A percentile compares a stretch with the other conserved stretches of the same genome.
Conservation (phyloP, 1,140 invertebrate species). For the Neodiprion pinetum region DNA sequence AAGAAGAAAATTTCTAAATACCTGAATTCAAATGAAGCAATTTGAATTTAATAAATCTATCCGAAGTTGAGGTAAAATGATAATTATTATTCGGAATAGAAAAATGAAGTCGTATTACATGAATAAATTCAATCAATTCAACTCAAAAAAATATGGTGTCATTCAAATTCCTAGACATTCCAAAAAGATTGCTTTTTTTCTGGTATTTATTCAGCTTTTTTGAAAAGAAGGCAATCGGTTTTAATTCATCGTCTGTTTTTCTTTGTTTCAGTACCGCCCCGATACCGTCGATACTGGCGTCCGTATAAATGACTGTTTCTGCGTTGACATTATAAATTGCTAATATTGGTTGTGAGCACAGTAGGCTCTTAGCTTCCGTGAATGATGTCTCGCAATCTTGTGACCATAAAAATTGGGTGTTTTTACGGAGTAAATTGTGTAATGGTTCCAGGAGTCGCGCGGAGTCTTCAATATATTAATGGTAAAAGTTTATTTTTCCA, state of each 20-base stretch:
- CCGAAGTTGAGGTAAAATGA: too few species aligned
- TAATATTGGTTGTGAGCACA: constrained; percentile 25
- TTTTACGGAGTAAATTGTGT: constrained; percentile 28
- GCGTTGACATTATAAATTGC: constrained; percentile 30
- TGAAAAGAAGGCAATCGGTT: constrained; percentile 9
- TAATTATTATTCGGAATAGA: too few species aligned
- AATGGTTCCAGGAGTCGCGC: constrained; percentile 23
- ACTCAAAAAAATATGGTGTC: too few species aligned
- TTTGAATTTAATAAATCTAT: too few species aligned
- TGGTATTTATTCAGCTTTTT: neutral
- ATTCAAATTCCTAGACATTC: too few species aligned
- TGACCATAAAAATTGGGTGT: constrained; percentile 24
- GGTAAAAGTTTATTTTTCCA: constrained; percentile 34
- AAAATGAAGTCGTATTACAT: too few species aligned
- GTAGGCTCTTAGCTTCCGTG: constrained; percentile 21
- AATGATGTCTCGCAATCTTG: constrained; percentile 22
- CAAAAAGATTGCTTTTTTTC: neutral
- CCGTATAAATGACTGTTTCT: constrained; percentile 32
- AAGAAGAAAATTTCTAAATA: too few species aligned
- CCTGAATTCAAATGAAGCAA: too few species aligned
- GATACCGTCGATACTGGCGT: constrained; percentile 30
- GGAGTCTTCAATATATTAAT: constrained; percentile 28
- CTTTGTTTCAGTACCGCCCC: constrained; percentile 32
- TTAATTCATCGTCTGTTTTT: constrained; percentile 20
- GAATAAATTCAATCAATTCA: too few species aligned